Conservation (phyloP, 1,140 invertebrate species). For the Cydia amplana region DNA sequence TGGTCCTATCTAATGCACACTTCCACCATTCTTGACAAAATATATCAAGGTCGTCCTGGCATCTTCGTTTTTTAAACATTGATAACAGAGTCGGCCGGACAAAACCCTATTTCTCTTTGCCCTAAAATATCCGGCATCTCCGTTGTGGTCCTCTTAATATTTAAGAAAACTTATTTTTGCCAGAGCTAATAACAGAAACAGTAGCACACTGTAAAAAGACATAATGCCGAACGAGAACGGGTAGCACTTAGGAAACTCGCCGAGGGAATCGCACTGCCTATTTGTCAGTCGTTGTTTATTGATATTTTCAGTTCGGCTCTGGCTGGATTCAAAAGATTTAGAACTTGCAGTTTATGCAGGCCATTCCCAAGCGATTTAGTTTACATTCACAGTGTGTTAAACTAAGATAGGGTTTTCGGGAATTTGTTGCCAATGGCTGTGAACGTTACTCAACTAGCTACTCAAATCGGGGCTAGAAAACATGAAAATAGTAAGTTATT, state of each 20-base stretch:
- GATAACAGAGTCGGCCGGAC: no score
- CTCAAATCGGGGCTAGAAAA: no score
- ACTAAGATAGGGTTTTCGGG: conserved; percentile 18
- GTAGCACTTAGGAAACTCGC: conserved; percentile 43
- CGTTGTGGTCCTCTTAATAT: no score
- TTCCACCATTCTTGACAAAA: no score
- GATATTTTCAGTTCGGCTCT: conserved; percentile 42
- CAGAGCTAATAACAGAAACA: conserved; percentile 24
- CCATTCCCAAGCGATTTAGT: background rate
- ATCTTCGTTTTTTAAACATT: no score
- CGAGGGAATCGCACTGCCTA: conserved; percentile 42
- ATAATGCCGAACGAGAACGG: conserved; percentile 28
- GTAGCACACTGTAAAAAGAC: conserved; percentile 39
- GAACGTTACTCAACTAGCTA: background rate
- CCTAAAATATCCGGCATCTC: no score
- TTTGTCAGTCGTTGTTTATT: conserved; percentile 51
- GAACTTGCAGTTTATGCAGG: conserved; percentile 9
- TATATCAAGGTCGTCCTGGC: no score
- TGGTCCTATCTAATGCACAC: no score
- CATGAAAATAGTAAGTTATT: no score
- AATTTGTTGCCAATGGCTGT: background rate
- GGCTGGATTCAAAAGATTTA: conserved; percentile 32
- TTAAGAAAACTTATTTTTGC: no score
- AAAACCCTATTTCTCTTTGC: no score
- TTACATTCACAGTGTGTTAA: conserved; percentile 23